Base-by-base conservation (phyloP, 2,888 invertebrate genomes). In the Calameuta pallipes region DNA sequence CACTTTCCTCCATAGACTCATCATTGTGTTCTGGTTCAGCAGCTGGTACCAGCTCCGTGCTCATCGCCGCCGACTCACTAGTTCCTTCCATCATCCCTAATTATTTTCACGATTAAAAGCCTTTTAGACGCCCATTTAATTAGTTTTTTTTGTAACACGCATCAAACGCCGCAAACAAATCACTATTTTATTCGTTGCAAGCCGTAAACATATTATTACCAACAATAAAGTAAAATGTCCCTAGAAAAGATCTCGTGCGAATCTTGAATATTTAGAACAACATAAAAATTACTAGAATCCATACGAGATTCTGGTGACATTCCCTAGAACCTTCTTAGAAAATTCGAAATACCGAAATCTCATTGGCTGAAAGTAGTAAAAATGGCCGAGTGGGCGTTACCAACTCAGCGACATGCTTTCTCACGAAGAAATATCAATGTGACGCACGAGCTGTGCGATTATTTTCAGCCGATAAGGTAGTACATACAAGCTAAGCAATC, bases 1-100 rank as follows among this genome's bases (percentile, higher is more conserved):
- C 91, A 74, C 86, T 80, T 76, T 90, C 91, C 79, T 91, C 91
- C 88, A 89, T 89, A 37, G 82, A 82, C 81, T 90, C 90, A 35
- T 90, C 90, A 82, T 86, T 86, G 76, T 90, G 88, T 80, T 89
- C 89, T 75, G 87, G 89, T 34, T 89, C 89, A 80, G 84, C 85
- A 76, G 79, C 82, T 37, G 84, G 74, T 76, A 77, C 81, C 69
- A 81, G 69, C 74, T 86, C 84, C 73, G 81, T 76, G 69, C 75
- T 75, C 74, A 80, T 69, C 11, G 85, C 35, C 35, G 82, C 30
- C 75, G 85, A 84, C 75, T 86, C 86, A 71, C 76, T 82, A 77
- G 82, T 75, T 11, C 76, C 80, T 75, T 83, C 83, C 83, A 82
- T 76, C 71, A 74, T 73, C 75, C 74, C 76, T 78, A 75, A 75